Evolutionary conservation across 2,797 vertebrate genomes (phyloP).

Genomic region (Cygnus olor): DNA sequence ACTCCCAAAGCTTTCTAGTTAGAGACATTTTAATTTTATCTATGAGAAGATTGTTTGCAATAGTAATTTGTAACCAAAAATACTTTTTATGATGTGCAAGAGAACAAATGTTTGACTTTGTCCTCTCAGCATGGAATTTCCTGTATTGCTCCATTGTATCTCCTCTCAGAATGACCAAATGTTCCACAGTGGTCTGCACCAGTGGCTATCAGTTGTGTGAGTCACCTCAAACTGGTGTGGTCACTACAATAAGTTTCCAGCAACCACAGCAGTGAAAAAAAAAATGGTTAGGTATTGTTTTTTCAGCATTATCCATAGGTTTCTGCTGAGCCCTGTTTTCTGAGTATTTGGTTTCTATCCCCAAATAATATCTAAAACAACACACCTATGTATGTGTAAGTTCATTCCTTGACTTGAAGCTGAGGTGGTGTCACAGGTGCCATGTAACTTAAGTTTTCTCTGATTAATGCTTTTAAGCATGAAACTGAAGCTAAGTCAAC

Average conservation of each 20-base stretch:
- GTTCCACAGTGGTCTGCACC: neutral
- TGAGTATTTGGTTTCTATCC: neutral
- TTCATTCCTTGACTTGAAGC: neutral
- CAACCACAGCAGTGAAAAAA: neutral
- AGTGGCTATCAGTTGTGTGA: neutral
- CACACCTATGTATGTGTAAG: neutral
- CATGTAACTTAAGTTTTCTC: neutral
- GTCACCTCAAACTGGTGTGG: neutral
- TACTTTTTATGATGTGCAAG: conserved; percentile 21
- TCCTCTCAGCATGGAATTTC: neutral
- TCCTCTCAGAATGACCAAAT: conserved; percentile 18
- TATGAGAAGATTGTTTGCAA: conserved; percentile 42
- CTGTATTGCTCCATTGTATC: neutral
- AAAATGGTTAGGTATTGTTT: neutral
- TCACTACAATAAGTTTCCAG: neutral
- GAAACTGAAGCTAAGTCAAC: conserved; percentile 5
- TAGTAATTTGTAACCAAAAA: conserved; percentile 49
- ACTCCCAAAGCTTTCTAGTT: conserved; percentile 54
- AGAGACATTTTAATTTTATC: conserved; percentile 58
- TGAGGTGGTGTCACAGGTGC: conserved; percentile 20
- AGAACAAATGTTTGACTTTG: conserved; percentile 17
- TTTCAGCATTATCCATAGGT: neutral
- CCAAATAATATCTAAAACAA: neutral
- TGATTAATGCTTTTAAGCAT: neutral
- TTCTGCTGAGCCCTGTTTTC: neutral